Evolutionary conservation across 2,888 invertebrate genomes (phyloP).

Genomic region (Pediacus dermestoides): DNA sequence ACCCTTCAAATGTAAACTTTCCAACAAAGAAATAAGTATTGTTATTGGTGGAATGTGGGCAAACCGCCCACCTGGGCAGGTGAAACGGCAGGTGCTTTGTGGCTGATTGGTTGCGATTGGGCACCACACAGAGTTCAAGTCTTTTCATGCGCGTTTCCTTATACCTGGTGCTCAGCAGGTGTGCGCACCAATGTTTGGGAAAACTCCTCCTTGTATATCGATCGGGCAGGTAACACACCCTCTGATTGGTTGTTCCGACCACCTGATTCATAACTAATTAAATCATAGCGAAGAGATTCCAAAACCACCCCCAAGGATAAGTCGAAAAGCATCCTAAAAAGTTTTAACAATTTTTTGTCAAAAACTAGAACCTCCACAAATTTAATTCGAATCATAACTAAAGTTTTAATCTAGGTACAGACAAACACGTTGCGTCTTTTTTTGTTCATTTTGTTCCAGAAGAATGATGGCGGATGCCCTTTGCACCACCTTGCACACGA

Average conservation of each 20-base stretch:
- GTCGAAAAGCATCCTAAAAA: too few relatives aligned
- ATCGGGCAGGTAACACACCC: background rate
- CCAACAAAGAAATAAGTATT: too few relatives aligned
- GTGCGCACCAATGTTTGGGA: constrained; percentile 31
- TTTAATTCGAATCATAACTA: too few relatives aligned
- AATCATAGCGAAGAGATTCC: background rate
- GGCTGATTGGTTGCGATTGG: constrained; percentile 25
- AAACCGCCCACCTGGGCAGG: constrained; percentile 41
- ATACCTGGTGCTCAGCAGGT: constrained; percentile 38
- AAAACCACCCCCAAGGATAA: too few relatives aligned
- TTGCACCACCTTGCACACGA: too few relatives aligned
- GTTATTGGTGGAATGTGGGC: constrained; percentile 3
- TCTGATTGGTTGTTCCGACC: background rate
- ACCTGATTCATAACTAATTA: background rate
- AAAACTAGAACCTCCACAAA: too few relatives aligned
- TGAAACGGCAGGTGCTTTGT: constrained; percentile 35
- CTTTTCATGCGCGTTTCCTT: constrained; percentile 40
- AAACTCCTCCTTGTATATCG: background rate
- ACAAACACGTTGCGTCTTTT: too few relatives aligned
- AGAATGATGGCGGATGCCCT: too few relatives aligned
- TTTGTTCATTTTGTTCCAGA: too few relatives aligned
- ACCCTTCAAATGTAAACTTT: too few relatives aligned
- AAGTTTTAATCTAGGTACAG: too few relatives aligned
- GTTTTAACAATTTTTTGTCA: too few relatives aligned
- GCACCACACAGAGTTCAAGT: constrained; percentile 22